Evolutionary conservation across 2,113 vertebrate genomes (phyloP).

Genomic region (Boulengeromyrus knoepffleri): DNA sequence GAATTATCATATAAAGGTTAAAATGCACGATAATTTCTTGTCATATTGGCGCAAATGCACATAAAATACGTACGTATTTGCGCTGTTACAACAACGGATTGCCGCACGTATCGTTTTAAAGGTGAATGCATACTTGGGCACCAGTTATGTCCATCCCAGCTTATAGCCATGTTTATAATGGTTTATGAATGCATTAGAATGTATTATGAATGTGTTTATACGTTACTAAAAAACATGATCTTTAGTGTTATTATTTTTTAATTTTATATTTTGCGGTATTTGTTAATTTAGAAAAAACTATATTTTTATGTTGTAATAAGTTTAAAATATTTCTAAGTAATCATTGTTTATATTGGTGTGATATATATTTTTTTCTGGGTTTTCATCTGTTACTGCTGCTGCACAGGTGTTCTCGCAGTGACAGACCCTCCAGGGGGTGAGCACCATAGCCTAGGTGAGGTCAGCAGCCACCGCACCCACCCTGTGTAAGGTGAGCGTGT

Average conservation of each 20-base stretch:
- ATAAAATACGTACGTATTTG: no score
- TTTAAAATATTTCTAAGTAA: not conserved
- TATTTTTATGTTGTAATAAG: not conserved
- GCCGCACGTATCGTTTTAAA: no score
- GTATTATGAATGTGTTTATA: no score
- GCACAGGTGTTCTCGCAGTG: not conserved
- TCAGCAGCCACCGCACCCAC: slow-evolving; percentile 35
- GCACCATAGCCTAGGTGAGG: slow-evolving; percentile 32
- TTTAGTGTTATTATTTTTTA: not conserved
- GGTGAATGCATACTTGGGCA: no score
- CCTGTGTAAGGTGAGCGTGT: not conserved
- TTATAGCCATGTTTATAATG: no score
- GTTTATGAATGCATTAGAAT: no score
- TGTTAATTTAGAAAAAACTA: not conserved
- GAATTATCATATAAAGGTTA: no score
- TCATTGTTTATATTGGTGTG: not conserved
- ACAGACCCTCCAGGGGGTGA: not conserved
- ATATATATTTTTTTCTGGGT: not conserved
- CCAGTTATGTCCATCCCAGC: no score
- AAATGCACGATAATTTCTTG: no score
- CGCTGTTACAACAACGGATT: no score
- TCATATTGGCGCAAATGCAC: no score
- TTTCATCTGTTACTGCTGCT: not conserved
- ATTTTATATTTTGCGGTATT: not conserved
- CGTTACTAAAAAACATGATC: no score